phyloP scores from a whole-genome alignment of 2,888 invertebrate species.

The Cantharis rustica region DNA sequence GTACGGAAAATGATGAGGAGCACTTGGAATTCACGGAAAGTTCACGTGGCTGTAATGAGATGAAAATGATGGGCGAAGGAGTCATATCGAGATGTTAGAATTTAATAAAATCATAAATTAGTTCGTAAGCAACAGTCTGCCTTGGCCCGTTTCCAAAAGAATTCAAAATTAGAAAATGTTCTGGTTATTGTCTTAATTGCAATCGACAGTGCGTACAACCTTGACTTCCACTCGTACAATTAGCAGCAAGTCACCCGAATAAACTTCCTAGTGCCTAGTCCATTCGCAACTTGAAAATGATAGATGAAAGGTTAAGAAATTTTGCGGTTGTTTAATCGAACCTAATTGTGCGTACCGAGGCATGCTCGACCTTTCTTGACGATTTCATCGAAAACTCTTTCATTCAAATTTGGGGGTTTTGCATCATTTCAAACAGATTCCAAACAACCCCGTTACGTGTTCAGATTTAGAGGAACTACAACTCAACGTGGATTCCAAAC shows the following conservation, averaged over 20 bases:
- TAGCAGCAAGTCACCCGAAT: background rate
- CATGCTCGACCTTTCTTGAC: too few relatives aligned
- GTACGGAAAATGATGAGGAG: background rate
- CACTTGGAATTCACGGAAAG: background rate
- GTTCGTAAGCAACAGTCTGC: background rate
- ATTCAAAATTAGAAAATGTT: background rate
- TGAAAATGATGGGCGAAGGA: background rate
- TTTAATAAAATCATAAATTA: background rate
- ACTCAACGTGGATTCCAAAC: too few relatives aligned
- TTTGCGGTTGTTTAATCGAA: background rate
- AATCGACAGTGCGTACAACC: background rate
- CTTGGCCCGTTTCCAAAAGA: background rate
- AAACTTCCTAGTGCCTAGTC: background rate
- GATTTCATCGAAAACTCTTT: too few relatives aligned
- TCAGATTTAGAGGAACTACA: too few relatives aligned
- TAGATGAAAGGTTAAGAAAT: background rate
- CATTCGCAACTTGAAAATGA: background rate
- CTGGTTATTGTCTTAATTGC: background rate
- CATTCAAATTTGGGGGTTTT: too few relatives aligned
- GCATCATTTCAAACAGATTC: too few relatives aligned
- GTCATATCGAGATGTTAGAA: background rate
- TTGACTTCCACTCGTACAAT: background rate
- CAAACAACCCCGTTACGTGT: too few relatives aligned
- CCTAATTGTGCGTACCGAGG: too few relatives aligned
- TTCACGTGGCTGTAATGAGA: background rate